Evolutionary conservation across 2,797 vertebrate species (phyloP).

Genomic region (Lutra lutra): DNA sequence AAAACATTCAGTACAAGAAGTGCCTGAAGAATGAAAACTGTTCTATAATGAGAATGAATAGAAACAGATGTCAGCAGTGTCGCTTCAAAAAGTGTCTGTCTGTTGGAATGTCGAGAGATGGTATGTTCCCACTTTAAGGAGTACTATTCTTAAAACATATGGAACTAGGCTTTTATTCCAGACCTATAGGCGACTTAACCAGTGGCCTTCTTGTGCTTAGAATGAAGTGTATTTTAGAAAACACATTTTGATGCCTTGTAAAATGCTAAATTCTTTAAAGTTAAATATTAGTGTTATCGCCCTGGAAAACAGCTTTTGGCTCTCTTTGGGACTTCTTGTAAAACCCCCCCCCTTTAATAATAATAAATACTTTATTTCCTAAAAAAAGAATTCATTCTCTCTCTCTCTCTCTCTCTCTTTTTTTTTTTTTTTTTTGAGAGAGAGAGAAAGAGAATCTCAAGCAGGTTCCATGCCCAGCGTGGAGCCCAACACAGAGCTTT

Average conservation of each 20-base stretch:
- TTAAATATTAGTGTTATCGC: constrained; percentile 14
- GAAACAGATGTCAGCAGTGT: constrained; percentile 99
- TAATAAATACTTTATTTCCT: not conserved
- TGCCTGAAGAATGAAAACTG: constrained; percentile 99
- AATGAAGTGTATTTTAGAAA: not conserved
- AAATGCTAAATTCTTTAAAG: not conserved
- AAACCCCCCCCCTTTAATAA: not conserved
- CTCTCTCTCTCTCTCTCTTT: not conserved
- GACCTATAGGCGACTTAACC: not conserved
- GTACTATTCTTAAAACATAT: not conserved
- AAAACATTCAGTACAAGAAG: constrained; percentile 99
- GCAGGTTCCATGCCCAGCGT: not conserved
- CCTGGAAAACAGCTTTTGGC: constrained; percentile 24
- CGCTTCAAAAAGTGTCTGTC: constrained; percentile 98
- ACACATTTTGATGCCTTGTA: not conserved
- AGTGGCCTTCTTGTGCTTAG: not conserved
- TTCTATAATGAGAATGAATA: constrained; percentile 97
- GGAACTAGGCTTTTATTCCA: constrained; percentile 5
- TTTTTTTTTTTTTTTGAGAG: not conserved
- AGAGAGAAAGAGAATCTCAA: not conserved
- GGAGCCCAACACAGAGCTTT: not conserved
- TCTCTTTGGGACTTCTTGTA: not conserved
- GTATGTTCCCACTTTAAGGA: constrained; percentile 86
- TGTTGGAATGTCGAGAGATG: constrained; percentile 98
- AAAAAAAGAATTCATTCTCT: not conserved